A percentile compares a stretch with the other conserved stretches of the same genome.
These are phyloP conservation scores for Margaritifera margaritifera DNA, from an alignment of 2,888 invertebrate genomes.

Conservation along the genomic window DNA sequence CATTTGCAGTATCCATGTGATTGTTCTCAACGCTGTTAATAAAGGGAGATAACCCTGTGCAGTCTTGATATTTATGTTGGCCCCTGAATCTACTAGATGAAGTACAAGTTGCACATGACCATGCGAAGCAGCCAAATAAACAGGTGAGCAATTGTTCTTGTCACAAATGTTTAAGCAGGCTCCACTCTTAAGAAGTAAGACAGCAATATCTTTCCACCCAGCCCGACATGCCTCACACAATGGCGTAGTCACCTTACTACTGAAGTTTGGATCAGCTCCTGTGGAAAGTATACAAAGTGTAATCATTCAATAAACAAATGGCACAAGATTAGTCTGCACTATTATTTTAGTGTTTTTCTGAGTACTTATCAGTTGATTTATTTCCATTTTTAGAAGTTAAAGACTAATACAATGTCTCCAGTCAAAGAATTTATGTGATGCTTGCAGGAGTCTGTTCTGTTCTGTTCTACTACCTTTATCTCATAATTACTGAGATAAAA, in stretches of 20 bases:
- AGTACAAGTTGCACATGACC: slow-evolving; percentile 14
- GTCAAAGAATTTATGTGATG: no score
- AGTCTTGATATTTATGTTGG: slow-evolving; percentile 20
- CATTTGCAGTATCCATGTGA: slow-evolving; percentile 13
- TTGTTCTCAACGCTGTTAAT: slow-evolving; percentile 22
- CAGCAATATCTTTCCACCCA: slow-evolving; percentile 15
- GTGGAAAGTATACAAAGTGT: no score
- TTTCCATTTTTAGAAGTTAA: no score
- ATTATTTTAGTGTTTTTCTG: no score
- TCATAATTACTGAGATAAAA: no score
- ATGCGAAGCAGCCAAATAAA: slow-evolving; percentile 24
- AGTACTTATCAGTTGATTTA: no score
- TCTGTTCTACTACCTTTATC: no score
- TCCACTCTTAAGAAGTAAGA: slow-evolving; percentile 9
- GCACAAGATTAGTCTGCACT: no score
- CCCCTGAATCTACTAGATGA: slow-evolving; percentile 14
- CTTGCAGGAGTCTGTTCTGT: no score
- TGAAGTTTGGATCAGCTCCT: slow-evolving; percentile 8
- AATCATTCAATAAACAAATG: no score
- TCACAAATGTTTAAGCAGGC: slow-evolving; percentile 20
- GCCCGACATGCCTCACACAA: slow-evolving; percentile 27
- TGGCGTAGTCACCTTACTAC: slow-evolving; percentile 8
- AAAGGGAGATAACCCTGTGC: slow-evolving; percentile 23
- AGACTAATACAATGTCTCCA: no score
- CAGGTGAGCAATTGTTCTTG: slow-evolving; percentile 19